A percentile compares a stretch with the other conserved stretches of the same genome.
Evolutionary conservation across 1,140 invertebrate species (phyloP).

Genomic region (Brachionus asplanchnoidis): DNA sequence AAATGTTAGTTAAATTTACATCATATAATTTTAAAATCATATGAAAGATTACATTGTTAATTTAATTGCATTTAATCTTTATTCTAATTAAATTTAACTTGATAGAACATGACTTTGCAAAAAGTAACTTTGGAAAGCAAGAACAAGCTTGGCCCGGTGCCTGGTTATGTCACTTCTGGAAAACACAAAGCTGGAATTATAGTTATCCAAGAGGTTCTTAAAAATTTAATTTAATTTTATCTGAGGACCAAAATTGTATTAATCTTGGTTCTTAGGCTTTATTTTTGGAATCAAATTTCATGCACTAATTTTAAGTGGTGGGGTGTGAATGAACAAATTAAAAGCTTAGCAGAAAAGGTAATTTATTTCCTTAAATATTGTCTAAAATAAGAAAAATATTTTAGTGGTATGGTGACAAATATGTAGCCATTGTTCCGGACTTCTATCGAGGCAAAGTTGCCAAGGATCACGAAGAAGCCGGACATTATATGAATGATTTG

Average conservation of each 20-base stretch:
- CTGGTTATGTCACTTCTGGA: background rate
- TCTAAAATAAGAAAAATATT: background rate
- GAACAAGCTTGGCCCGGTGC: background rate
- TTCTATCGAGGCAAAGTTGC: slow-evolving; percentile 52
- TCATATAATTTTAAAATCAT: background rate
- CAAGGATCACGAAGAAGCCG: slow-evolving; percentile 49
- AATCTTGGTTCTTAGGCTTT: background rate
- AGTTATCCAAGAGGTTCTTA: slow-evolving; percentile 18
- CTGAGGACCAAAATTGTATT: background rate
- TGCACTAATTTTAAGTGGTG: slow-evolving; percentile 49
- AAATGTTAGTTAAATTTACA: background rate
- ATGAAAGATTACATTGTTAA: background rate
- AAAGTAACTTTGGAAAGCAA: slow-evolving; percentile 16
- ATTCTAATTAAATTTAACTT: background rate
- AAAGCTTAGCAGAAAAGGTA: slow-evolving; percentile 47
- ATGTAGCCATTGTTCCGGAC: slow-evolving; percentile 49
- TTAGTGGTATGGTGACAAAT: slow-evolving; percentile 43
- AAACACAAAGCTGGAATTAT: slow-evolving; percentile 7
- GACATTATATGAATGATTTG: slow-evolving; percentile 49
- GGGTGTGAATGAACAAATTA: slow-evolving; percentile 53
- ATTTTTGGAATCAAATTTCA: background rate
- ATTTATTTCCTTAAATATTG: background rate
- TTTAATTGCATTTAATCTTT: too few species aligned
- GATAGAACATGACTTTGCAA: background rate
- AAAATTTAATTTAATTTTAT: background rate